These are phyloP conservation scores for Neodiprion lecontei DNA, from an alignment of 1,140 invertebrate species.

Conservation along the genomic window DNA sequence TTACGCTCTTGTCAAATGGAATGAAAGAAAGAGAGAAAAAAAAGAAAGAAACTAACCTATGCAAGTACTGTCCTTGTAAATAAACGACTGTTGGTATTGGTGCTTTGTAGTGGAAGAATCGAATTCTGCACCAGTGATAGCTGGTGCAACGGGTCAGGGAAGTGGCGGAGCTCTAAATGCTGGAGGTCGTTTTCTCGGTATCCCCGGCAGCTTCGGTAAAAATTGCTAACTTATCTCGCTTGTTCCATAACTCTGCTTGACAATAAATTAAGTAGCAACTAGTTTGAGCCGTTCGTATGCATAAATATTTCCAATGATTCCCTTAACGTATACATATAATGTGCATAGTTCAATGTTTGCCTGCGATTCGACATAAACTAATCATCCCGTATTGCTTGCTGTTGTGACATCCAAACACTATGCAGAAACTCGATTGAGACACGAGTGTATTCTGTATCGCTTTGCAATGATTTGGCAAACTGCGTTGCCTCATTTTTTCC, in stretches of 20 bases:
- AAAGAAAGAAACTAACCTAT: not conserved
- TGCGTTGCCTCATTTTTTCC: not conserved
- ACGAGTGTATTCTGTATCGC: too few species aligned
- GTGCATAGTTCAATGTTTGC: too few species aligned
- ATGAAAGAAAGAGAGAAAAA: not conserved
- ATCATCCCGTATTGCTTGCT: too few species aligned
- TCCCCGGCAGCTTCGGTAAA: slow-evolving; percentile 65
- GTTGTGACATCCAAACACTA: too few species aligned
- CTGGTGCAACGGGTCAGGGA: slow-evolving; percentile 49
- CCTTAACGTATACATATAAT: too few species aligned
- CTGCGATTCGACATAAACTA: too few species aligned
- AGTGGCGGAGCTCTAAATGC: slow-evolving; percentile 58
- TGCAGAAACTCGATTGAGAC: too few species aligned
- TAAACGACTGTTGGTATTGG: slow-evolving; percentile 43
- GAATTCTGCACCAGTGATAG: slow-evolving; percentile 58
- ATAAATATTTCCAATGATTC: too few species aligned
- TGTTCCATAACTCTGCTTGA: too few species aligned
- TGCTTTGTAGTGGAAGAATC: slow-evolving; percentile 66
- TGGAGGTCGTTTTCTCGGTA: slow-evolving; percentile 75
- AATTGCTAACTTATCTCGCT: not conserved
- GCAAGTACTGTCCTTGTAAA: slow-evolving; percentile 30
- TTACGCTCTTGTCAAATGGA: not conserved
- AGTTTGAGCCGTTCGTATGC: too few species aligned
- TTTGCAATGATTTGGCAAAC: too few species aligned
- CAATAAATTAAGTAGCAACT: too few species aligned